Evolutionary conservation across 2,113 vertebrate species (phyloP).

Genomic region (Taurulus bubalis): DNA sequence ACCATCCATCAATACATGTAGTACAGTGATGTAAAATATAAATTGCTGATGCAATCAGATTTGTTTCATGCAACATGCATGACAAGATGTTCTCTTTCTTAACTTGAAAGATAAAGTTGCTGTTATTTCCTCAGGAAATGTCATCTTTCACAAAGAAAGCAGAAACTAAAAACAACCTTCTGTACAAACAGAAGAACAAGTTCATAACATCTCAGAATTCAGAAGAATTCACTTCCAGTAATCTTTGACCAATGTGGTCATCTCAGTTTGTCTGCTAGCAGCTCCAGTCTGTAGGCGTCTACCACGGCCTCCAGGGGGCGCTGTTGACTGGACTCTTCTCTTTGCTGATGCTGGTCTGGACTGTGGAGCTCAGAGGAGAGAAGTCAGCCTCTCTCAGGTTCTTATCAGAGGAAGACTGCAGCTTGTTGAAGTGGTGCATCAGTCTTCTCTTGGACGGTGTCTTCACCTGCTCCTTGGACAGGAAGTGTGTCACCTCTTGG

Average conservation of each 20-base stretch:
- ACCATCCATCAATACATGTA: not conserved
- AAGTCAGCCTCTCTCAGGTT: constrained; percentile 27
- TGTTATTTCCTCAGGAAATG: constrained; percentile 28
- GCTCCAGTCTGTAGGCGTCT: not conserved
- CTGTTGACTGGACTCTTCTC: constrained; percentile 51
- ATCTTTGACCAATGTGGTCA: not conserved
- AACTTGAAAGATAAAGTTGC: constrained; percentile 14
- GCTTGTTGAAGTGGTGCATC: constrained; percentile 53
- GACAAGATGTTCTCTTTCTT: constrained; percentile 22
- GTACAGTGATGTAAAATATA: not conserved
- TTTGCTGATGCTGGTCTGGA: constrained; percentile 47
- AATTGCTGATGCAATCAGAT: constrained; percentile 32
- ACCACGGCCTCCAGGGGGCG: not conserved
- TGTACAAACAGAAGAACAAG: constrained; percentile 49
- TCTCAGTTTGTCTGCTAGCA: not conserved
- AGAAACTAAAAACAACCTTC: not conserved
- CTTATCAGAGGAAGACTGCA: constrained; percentile 17
- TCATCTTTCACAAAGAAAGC: not conserved
- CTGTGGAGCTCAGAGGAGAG: constrained; percentile 29
- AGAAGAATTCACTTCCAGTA: not conserved
- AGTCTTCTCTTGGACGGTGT: constrained; percentile 51
- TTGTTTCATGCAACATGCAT: constrained; percentile 34
- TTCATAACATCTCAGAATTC: not conserved
- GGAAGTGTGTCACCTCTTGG: constrained; percentile 72
- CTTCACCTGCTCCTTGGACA: constrained; percentile 67